Base-by-base conservation (phyloP, 2,113 vertebrate species). In the Hippocampus zosterae region DNA sequence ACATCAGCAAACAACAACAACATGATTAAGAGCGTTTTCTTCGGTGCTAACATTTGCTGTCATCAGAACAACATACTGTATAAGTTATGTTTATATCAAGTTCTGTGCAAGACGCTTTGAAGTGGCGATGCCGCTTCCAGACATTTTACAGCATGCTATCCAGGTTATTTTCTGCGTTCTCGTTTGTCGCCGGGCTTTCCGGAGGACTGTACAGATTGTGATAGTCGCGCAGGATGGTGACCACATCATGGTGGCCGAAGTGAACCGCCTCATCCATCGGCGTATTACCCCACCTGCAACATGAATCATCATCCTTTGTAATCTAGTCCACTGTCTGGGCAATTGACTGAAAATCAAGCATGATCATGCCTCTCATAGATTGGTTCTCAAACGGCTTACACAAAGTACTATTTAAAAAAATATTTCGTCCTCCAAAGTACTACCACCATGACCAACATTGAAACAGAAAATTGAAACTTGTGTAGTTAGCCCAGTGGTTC, bases 251-350 rank as follows among this genome's bases (percentile, higher is more conserved):
- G 88, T 99, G 97, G 81, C 97, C 97, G 1, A 99, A 99, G 83
- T 98, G 97, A 78, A 98, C 93, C 0, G 97, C 97, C 84, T 99
- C 97, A 0, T 98, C 97, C 94, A 98, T 96, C 0, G 97, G 97
- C 0, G 97, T 99, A 89, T 98, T 98, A 3, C 96, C 97, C 97
- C 97, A 99, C 90, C 97, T 99, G 81, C 37, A 21, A 67, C 15
- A 29, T 37, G 21, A 21, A 15, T 63, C 13, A 53, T 53, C 21
- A 50, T 7, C 5, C 27, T 13, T 60, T 6, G 27, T 37, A 37
- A 16, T 5, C 11, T 27, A 57, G 0, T 57, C 23, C 48, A 50
- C 18, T 50, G 46, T 48, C 46, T 18, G 15, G 13, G 46, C 15
- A 18, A 15, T 16, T 48, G 10, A 12, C 42, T 44, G 42, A 44